Base-by-base conservation (phyloP, 2,888 invertebrate genomes). In the Cephus nigrinus region DNA sequence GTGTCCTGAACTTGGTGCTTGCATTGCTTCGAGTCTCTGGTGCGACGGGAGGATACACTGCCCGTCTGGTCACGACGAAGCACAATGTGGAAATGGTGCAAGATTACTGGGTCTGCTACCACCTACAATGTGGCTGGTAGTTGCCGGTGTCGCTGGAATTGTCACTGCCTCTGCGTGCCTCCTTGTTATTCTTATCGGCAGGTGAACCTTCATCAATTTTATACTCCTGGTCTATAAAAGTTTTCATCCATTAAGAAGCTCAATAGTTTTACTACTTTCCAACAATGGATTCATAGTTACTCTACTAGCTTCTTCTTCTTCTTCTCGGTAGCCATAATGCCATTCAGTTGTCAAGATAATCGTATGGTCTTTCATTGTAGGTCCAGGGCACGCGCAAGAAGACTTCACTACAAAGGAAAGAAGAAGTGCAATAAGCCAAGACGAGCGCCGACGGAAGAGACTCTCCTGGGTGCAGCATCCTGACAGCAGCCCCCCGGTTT, bases 401-500 rank as follows among this genome's bases (percentile, higher is more conserved):
- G 93, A 87, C 93, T 92, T 90, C 92, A 93, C 89, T 92, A 90
- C 83, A 92, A 93, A 89, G 87, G 93, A 86, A 85, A 88, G 78
- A 88, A 88, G 81, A 86, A 87, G 80, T 81, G 82, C 82, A 81
- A 81, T 77, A 88, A 87, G 75, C 91, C 92, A 32, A 87, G 92
- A 75, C 93, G 94, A 78, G 93, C 95, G 83, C 93, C 96, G 86
- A 94, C 95, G 89, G 95, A 95, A 91, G 95, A 96, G 92, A 93
- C 94, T 87, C 92, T 95, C 79, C 93, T 95, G 86, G 95, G 95
- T 89, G 93, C 94, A 81, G 94, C 94, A 88, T 97, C 97, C 94
- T 97, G 97, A 97, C 97, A 97, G 89, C 96, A 96, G 92, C 95
- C 95, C 92, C 95, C 91, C 90, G 91, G 96, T 93, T 95, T 96